Conservation (phyloP, 2,113 vertebrate genomes). For the Sterna hirundo region DNA sequence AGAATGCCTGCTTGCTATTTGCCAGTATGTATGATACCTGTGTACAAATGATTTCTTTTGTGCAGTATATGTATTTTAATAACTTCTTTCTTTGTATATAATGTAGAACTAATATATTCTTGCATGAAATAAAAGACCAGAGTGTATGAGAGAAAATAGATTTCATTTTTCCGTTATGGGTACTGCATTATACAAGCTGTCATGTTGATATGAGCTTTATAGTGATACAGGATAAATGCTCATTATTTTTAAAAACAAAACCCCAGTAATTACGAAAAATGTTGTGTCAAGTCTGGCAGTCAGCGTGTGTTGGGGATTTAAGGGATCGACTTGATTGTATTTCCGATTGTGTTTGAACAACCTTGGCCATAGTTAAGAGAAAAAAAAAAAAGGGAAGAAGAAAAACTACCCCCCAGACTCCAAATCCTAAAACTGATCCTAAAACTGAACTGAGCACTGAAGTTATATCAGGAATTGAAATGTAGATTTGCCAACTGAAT, state of each 20-base stretch:
- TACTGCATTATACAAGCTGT: background rate
- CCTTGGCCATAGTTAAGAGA: too few species aligned
- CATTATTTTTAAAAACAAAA: background rate
- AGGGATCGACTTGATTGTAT: background rate
- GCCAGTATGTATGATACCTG: slow-evolving; percentile 81
- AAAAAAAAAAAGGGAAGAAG: background rate
- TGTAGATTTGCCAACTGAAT: background rate
- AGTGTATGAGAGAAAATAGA: background rate
- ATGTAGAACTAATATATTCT: background rate
- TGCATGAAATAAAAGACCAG: background rate
- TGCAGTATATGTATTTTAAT: background rate
- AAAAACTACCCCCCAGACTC: background rate
- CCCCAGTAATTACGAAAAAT: background rate
- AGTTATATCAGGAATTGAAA: background rate
- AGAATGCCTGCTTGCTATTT: slow-evolving; percentile 93
- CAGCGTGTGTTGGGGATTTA: background rate
- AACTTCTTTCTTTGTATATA: background rate
- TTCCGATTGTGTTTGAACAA: background rate
- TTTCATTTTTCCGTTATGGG: background rate
- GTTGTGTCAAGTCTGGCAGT: background rate
- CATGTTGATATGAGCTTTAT: background rate
- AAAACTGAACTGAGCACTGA: background rate
- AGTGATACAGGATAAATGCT: background rate
- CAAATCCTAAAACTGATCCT: background rate
- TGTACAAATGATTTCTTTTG: background rate